Evolutionary conservation across 2,113 vertebrate genomes (phyloP).

Genomic region (Copsychus sechellarum): DNA sequence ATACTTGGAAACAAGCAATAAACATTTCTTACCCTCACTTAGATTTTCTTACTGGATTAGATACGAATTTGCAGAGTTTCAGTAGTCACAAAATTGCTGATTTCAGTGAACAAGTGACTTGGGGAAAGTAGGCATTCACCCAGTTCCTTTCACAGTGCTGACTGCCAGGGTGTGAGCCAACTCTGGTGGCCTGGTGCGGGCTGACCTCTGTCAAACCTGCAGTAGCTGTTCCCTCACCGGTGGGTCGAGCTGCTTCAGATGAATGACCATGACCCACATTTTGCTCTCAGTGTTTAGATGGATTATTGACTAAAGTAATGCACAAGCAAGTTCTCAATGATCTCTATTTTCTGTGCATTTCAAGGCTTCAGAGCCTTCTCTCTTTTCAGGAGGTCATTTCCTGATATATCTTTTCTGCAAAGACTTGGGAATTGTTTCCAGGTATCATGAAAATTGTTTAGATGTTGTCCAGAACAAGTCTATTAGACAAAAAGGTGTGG

Average conservation of each 20-base stretch:
- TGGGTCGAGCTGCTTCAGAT: not conserved
- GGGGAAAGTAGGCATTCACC: not conserved
- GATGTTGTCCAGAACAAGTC: not conserved
- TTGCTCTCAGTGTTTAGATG: not conserved
- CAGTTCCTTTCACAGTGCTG: not conserved
- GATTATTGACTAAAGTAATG: not conserved
- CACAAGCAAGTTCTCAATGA: not conserved
- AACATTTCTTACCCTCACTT: not conserved
- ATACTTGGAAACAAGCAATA: not conserved
- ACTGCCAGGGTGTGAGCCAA: not conserved
- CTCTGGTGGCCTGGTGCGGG: not conserved
- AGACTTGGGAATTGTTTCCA: not conserved
- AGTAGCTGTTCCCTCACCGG: not conserved
- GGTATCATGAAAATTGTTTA: not conserved
- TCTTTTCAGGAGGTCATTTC: not conserved
- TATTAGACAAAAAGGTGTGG: not conserved
- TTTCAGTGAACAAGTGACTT: not conserved
- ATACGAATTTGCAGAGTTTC: not conserved
- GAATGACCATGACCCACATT: rapidly evolving
- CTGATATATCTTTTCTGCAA: not conserved
- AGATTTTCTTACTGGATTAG: not conserved
- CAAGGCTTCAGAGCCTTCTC: not conserved
- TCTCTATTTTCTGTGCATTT: not conserved
- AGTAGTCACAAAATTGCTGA: not conserved
- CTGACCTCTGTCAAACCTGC: not conserved